phyloP scores from a whole-genome alignment of 30 jellyfish, hydroid and myxozoan genomes.

The Hydractinia echinata region DNA sequence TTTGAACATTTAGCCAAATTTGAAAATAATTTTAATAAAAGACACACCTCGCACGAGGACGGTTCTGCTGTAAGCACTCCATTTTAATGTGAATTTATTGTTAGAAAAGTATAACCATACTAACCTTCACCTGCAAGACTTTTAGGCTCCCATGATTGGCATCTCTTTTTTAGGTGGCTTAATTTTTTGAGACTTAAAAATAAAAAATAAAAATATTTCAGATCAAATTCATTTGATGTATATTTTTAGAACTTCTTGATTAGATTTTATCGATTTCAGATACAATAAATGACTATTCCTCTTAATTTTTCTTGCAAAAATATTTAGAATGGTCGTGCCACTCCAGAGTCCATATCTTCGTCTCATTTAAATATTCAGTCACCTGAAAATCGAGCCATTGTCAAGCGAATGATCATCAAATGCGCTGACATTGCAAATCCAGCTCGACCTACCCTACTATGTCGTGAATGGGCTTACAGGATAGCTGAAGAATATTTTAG shows the following conservation, averaged over 20 bases:
- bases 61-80: background rate
- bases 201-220: too few relatives aligned
- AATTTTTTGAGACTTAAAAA: too few relatives aligned
- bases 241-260: too few relatives aligned
- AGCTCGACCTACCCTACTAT: slow-evolving; percentile 76
- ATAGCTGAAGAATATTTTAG: slow-evolving; percentile 90
- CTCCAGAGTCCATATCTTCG: slow-evolving; percentile 90
- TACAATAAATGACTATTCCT: too few relatives aligned
- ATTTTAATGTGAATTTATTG: background rate
- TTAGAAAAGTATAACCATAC: background rate
- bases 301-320: too few relatives aligned
- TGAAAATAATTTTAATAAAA: slow-evolving; percentile 70
- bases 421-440: slow-evolving; percentile 98
- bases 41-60: slow-evolving; percentile 51
- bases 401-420: slow-evolving; percentile 80
- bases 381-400: slow-evolving; percentile 77
- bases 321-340: slow-evolving; percentile 87
- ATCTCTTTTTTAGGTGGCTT: too few relatives aligned
- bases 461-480: slow-evolving; percentile 91
- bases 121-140: too few relatives aligned
- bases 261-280: too few relatives aligned
- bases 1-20: slow-evolving; percentile 88
- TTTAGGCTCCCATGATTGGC: too few relatives aligned
- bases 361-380: slow-evolving; percentile 68
- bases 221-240: too few relatives aligned